These are phyloP conservation scores for Gavialis gangeticus DNA, from an alignment of 2,113 vertebrate genomes.

Conservation along the genomic window DNA sequence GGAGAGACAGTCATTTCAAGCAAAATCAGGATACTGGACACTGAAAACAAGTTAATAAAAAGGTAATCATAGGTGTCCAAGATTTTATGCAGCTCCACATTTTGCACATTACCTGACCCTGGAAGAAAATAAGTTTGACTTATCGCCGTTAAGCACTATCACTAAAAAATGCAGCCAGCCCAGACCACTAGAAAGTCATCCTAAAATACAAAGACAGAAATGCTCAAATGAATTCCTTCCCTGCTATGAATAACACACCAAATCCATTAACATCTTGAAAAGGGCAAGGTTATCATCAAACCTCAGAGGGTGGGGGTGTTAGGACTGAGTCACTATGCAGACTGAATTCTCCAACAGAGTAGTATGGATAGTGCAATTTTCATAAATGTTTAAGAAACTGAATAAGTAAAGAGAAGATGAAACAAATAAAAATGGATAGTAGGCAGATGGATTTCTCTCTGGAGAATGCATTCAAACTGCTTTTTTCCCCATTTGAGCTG, in stretches of 20 bases:
- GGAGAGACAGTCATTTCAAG: no score
- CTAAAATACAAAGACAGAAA: not conserved
- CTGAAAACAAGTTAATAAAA: not conserved
- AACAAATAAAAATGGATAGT: not conserved
- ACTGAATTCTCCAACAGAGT: not conserved
- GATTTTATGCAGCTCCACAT: not conserved
- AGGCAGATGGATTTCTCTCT: not conserved
- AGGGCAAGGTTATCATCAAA: not conserved
- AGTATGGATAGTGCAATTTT: not conserved
- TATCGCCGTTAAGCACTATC: not conserved
- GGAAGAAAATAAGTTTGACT: not conserved
- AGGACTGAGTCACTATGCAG: not conserved
- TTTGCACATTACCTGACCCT: not conserved
- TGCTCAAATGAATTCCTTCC: not conserved
- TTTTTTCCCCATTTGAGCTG: not conserved
- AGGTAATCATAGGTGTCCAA: not conserved
- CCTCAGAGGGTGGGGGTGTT: not conserved
- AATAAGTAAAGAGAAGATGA: not conserved
- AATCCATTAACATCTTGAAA: not conserved
- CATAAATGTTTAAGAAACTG: not conserved
- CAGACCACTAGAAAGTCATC: not conserved
- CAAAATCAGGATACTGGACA: no score
- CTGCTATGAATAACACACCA: not conserved
- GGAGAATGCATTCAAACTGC: not conserved
- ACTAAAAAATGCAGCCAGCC: not conserved